Conservation (phyloP, 1,140 invertebrate genomes). For the Drosophila bipectinata region DNA sequence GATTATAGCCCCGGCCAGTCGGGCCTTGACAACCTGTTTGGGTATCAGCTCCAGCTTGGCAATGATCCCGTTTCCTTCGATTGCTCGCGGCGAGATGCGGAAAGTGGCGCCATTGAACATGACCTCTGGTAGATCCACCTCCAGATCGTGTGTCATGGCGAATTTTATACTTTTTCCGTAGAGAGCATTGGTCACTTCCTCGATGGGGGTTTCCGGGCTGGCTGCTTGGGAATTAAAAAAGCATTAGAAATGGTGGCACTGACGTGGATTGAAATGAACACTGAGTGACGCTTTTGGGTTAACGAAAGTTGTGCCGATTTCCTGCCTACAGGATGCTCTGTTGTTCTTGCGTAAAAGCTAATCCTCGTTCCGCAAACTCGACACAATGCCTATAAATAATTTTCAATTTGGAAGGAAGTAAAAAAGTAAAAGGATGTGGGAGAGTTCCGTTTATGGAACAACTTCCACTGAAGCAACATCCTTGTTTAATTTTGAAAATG, state of each 20-base stretch:
- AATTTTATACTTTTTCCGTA: conserved; percentile 89
- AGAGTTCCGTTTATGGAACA: background rate
- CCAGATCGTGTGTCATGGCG: conserved; percentile 90
- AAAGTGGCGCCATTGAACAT: conserved; percentile 89
- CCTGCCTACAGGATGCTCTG: conserved; percentile 6
- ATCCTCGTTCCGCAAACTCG: background rate
- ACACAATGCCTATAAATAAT: conserved; percentile 1
- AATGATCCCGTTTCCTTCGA: conserved; percentile 89
- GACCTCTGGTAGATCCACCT: conserved; percentile 88
- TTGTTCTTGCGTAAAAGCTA: conserved; percentile 9
- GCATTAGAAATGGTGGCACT: conserved; percentile 1
- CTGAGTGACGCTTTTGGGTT: conserved; percentile 60
- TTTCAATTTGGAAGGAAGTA: background rate
- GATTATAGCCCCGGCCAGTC: conserved; percentile 86
- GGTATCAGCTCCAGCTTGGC: conserved; percentile 89
- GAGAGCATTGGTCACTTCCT: conserved; percentile 89
- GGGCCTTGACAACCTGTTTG: conserved; percentile 73
- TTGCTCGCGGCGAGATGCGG: conserved; percentile 88
- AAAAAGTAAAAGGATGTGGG: background rate
- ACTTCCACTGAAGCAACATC: too few relatives aligned
- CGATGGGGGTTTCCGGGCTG: conserved; percentile 85
- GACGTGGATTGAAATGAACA: conserved; percentile 12
- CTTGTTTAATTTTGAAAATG: background rate
- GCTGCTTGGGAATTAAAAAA: conserved; percentile 23
- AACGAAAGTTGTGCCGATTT: conserved; percentile 58